These are phyloP conservation scores for Lasioglossum marginatum DNA, from an alignment of 2,888 invertebrate genomes.

Conservation along the genomic window DNA sequence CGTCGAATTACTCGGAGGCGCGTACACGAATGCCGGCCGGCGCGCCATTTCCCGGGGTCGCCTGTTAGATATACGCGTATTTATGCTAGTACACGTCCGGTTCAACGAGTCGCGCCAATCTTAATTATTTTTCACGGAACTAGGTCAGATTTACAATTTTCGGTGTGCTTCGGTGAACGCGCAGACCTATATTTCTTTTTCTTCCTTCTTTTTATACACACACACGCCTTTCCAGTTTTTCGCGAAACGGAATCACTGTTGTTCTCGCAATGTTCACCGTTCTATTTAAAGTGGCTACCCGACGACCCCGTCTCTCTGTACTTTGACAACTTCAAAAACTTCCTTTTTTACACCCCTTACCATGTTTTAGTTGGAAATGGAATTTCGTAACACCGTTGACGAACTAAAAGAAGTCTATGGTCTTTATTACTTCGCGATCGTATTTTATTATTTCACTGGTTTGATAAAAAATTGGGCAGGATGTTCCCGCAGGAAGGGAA, in stretches of 20 bases:
- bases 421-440: no score
- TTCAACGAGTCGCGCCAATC: conserved; percentile 55
- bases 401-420: no score
- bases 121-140: conserved; percentile 63
- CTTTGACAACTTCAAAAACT: neutral
- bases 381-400: neutral
- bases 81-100: conserved; percentile 56
- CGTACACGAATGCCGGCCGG: conserved; percentile 50
- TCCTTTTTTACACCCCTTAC: neutral
- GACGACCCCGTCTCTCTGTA: neutral
- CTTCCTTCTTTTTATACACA: neutral
- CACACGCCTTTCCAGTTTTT: conserved; percentile 6
- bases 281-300: neutral
- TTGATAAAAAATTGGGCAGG: no score
- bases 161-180: conserved; percentile 28
- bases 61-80: conserved; percentile 33
- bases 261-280: neutral
- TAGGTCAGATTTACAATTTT: conserved; percentile 65
- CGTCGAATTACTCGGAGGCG: conserved; percentile 47
- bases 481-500: neutral
- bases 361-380: neutral
- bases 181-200: neutral
- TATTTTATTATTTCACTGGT: no score
- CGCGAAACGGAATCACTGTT: neutral
- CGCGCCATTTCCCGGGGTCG: conserved; percentile 42